Evolutionary conservation across 2,888 invertebrate species (phyloP), one percentile per base, ranked within the genome.

Genomic region (Lamellibrachia satsuma): DNA sequence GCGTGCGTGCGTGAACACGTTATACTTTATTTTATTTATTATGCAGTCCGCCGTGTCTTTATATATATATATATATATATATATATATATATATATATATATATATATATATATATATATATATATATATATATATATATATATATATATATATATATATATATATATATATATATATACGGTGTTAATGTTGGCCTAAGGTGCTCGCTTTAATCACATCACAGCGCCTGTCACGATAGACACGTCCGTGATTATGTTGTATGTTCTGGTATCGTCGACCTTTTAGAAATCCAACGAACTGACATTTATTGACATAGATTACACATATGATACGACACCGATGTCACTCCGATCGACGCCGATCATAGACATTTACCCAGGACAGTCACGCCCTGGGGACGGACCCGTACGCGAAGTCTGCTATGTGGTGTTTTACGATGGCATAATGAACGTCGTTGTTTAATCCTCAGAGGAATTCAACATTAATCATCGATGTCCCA

Each of bases 241-340:
- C n/a, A 3, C 22, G 22, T 15, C 11, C 22, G 75, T 75, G 75
- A 75, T 75, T 75, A 75, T 75, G 22, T 75, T 22, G 75, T 75
- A 75, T 75, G 75, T 75, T 22, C 75, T 4, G 22, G 75, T 75
- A 75, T 75, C 22, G 15, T n/a, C 75, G 75, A 75, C 75, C 75
- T 75, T 75, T 75, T 39, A 0, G 39, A 39, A 39, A 39, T 39
- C 39, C 39, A 22, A n/a, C 15, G 75, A 75, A 75, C 15, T n/a
- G 75, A 75, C 75, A 75, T 75, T 75, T 75, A 75, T 75, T 75
- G 75, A 75, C 75, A 75, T 75, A 75, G 75, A 75, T 75, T 15
- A 15, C 75, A 22, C 15, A 60, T 6, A n/a, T 75, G 15, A 11
- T 75, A 75, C 75, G 75, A 75, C 75, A 15, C 8, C 15, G 22